phyloP scores from a whole-genome alignment of 1,140 invertebrate species.

The Bombus superbus region DNA sequence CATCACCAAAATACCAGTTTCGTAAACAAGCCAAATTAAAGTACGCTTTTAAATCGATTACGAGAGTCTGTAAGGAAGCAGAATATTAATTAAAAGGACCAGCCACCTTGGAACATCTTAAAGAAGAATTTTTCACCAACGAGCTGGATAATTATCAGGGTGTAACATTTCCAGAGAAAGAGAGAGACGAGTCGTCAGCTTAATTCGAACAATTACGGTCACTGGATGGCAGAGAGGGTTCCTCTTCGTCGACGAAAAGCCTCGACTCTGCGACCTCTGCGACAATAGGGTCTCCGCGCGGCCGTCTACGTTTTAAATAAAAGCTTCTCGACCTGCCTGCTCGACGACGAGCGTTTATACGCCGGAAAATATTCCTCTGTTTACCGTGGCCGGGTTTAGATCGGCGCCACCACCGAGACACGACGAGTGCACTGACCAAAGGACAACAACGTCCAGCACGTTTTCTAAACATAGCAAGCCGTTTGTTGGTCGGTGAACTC shows the following conservation, averaged over 20 bases:
- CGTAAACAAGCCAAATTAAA: not conserved
- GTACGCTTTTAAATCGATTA: not conserved
- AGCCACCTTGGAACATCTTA: not conserved
- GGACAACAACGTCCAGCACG: slow-evolving; percentile 65
- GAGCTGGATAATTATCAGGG: slow-evolving; percentile 11
- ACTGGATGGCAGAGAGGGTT: not conserved
- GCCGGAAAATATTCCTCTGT: slow-evolving; percentile 56
- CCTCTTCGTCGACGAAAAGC: not conserved
- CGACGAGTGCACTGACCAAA: slow-evolving; percentile 62
- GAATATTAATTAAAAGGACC: not conserved
- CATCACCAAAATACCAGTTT: too few relatives aligned
- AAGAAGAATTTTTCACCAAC: not conserved
- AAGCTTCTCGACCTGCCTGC: not conserved
- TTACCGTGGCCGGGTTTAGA: slow-evolving; percentile 65
- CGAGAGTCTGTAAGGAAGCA: not conserved
- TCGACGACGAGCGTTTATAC: slow-evolving; percentile 34
- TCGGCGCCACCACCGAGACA: slow-evolving; percentile 42
- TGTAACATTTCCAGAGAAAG: not conserved
- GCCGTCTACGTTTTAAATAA: slow-evolving; percentile 41
- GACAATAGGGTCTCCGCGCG: slow-evolving; percentile 35
- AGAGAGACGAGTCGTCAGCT: slow-evolving; percentile 1
- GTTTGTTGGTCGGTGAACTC: slow-evolving; percentile 55
- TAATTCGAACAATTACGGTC: slow-evolving; percentile 34
- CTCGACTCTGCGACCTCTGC: slow-evolving; percentile 32
- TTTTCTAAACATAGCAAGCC: slow-evolving; percentile 66